These are phyloP conservation scores for Machimus atricapillus DNA, from an alignment of 2,888 invertebrate genomes.

Conservation along the genomic window DNA sequence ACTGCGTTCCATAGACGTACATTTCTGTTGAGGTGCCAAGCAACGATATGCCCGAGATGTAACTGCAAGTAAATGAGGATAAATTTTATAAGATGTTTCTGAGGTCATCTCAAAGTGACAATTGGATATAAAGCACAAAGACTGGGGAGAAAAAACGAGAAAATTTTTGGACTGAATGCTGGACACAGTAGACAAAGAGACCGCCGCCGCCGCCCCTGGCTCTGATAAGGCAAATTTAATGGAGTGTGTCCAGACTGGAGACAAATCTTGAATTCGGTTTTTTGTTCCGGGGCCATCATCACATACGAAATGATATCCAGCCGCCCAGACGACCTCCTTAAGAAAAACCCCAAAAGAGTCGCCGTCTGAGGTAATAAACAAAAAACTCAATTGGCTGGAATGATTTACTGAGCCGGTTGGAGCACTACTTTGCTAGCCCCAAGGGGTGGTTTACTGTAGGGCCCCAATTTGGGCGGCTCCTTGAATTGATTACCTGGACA, in stretches of 20 bases:
- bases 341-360: not conserved
- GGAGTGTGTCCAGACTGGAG: not conserved
- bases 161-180: not conserved
- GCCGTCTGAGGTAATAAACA: not conserved
- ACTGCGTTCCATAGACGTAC: slow-evolving; percentile 79
- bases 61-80: slow-evolving; percentile 61
- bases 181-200: not conserved
- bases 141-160: not conserved
- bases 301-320: not conserved
- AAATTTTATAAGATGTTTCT: not conserved
- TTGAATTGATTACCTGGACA: slow-evolving; percentile 25
- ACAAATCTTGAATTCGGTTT: not conserved
- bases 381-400: slow-evolving; percentile 19
- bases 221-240: slow-evolving; percentile 23
- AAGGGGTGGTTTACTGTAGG: not conserved
- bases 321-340: not conserved
- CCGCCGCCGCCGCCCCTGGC: not conserved
- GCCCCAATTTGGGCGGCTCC: not conserved
- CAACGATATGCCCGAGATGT: slow-evolving; percentile 77
- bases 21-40: slow-evolving; percentile 80
- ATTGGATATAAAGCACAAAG: not conserved
- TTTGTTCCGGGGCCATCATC: not conserved
- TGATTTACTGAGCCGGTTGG: not conserved
- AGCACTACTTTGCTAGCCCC: not conserved
- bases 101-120: not conserved